These are phyloP conservation scores for Edolisoma coerulescens DNA, from an alignment of 2,113 vertebrate genomes.

Conservation along the genomic window DNA sequence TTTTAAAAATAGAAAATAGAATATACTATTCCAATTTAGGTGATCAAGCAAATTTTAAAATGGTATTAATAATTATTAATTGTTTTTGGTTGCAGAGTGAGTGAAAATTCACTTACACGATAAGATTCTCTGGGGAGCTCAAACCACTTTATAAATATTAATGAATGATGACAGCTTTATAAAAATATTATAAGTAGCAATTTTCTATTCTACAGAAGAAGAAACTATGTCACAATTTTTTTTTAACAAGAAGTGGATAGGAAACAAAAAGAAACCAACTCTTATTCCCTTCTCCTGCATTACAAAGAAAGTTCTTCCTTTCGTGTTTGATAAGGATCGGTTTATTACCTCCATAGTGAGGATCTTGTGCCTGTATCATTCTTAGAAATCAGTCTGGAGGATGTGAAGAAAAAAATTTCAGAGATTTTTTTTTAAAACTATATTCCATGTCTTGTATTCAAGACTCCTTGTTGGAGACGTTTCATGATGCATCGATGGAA, in stretches of 20 bases:
- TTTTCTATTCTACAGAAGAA: not conserved
- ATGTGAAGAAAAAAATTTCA: not conserved
- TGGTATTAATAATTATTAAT: not conserved
- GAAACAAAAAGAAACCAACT: not conserved
- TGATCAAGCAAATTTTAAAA: not conserved
- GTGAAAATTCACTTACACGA: not conserved
- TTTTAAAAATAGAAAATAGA: not conserved
- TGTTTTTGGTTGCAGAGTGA: not conserved
- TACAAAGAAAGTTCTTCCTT: not conserved
- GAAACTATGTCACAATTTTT: not conserved
- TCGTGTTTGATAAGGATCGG: not conserved
- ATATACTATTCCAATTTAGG: not conserved
- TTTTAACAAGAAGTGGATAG: not conserved
- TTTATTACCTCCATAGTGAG: not conserved
- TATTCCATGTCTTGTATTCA: not conserved
- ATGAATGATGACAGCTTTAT: not conserved
- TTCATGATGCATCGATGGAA: not conserved
- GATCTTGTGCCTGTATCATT: not conserved
- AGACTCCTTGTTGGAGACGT: not conserved
- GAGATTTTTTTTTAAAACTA: not conserved
- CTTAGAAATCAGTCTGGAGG: not conserved
- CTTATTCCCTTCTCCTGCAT: not conserved
- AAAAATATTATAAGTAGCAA: not conserved
- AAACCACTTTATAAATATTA: not conserved
- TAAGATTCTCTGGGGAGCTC: not conserved